Evolutionary conservation across 2,888 invertebrate genomes (phyloP).

Genomic region (Orgyia antiqua): DNA sequence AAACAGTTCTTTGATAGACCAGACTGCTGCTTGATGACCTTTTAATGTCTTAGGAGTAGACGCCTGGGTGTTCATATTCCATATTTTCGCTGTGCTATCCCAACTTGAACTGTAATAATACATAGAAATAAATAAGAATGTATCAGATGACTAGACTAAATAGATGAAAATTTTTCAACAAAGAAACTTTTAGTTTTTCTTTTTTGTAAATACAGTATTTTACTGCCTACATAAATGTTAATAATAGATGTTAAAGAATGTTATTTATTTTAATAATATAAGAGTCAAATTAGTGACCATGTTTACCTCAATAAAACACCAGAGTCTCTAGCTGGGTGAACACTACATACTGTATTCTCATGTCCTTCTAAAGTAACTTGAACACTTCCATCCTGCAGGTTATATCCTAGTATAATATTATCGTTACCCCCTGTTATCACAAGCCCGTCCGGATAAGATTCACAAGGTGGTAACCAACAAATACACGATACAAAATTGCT

Average conservation of each 20-base stretch:
- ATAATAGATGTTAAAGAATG: too few relatives aligned
- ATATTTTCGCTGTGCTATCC: constrained; percentile 93
- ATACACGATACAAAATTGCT: constrained; percentile 91
- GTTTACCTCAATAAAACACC: constrained; percentile 63
- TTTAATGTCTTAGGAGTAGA: constrained; percentile 75
- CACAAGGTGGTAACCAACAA: constrained; percentile 84
- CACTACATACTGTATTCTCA: constrained; percentile 82
- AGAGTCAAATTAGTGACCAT: too few relatives aligned
- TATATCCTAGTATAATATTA: constrained; percentile 87
- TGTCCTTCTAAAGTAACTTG: constrained; percentile 87
- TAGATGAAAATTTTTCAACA: too few relatives aligned
- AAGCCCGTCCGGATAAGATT: constrained; percentile 84
- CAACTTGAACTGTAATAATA: constrained; percentile 89
- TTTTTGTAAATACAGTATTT: neutral
- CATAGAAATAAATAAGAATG: neutral
- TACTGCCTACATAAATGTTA: neutral
- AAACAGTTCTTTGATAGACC: constrained; percentile 82
- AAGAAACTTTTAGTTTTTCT: neutral
- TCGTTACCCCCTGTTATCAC: constrained; percentile 95
- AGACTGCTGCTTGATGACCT: constrained; percentile 91
- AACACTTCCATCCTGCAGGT: constrained; percentile 82
- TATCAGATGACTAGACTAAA: too few relatives aligned
- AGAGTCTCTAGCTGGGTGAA: constrained; percentile 55
- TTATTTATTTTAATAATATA: too few relatives aligned
- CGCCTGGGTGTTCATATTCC: constrained; percentile 80